Base-by-base conservation (phyloP, 2,797 vertebrate species). In the Fistularia commersonii region DNA sequence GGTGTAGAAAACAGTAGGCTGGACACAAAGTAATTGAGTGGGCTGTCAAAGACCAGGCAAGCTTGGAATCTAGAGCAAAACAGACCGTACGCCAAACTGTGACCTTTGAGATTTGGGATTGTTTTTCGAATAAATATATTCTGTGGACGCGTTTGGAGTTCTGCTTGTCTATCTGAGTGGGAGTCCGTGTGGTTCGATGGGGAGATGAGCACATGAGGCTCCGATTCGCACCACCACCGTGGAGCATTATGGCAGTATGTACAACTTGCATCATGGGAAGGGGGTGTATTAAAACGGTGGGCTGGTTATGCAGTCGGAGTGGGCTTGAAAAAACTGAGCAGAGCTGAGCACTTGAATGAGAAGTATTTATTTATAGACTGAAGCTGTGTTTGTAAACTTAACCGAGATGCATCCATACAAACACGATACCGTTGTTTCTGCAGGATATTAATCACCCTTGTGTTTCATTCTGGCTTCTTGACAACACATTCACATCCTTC, bases 231-330 rank as follows among this genome's bases (percentile, higher is more conserved):
- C 39, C 43, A 36, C 55, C 49, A 55, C 61, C 49, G 40, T 31
- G 51, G n/a, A 71, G 55, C 61, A 65, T 79, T 23, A 4, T 23
- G 23, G 23, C 23, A 23, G 23, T 2, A 75, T 74, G 68, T 57
- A 49, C 59, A 63, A 61, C 46, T 55, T 72, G 80, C 76, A 64
- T 74, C 64, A 80, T 14, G 79, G 60, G 76, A 78, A 72, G 82
- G 74, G 74, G 80, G 85, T 40, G 76, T 69, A 51, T 42, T 57
- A 68, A 23, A 79, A 72, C 73, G 68, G 79, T 81, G 71, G 86
- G 83, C 56, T 55, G 70, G 69, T 81, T 78, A 75, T 77, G 77
- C 68, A 77, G 81, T 65, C 51, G 64, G 61, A 79, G 77, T 83
- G 81, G 80, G 82, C 40, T 68, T 73, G 61, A 3, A 53, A 54